These are phyloP conservation scores for Actias luna DNA, from an alignment of 2,888 invertebrate species.

Conservation along the genomic window DNA sequence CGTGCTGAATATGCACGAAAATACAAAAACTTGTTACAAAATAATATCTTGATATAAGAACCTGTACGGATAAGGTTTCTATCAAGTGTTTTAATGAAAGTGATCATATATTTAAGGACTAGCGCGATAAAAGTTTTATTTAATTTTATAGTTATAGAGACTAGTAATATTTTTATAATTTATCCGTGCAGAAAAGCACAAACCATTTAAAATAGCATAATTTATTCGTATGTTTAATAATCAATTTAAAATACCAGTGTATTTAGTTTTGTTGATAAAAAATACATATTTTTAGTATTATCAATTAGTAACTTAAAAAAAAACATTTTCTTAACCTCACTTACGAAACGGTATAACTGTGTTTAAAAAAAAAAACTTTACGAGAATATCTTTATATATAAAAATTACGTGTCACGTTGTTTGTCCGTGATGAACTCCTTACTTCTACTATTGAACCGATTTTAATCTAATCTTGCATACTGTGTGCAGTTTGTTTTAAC, in stretches of 20 bases:
- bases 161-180: no score
- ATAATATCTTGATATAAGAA: no score
- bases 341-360: not conserved
- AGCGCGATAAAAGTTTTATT: no score
- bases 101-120: not conserved
- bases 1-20: not conserved
- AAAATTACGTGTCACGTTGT: no score
- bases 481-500: no score
- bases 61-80: no score
- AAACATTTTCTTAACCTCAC: not conserved
- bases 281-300: not conserved
- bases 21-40: not conserved
- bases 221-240: not conserved
- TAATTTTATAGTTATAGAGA: no score
- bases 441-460: no score
- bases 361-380: not conserved
- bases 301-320: not conserved
- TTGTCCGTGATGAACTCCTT: no score
- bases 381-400: no score
- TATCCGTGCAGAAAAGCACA: not conserved
- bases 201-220: not conserved
- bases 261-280: not conserved
- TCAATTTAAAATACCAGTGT: not conserved
- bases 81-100: no score
- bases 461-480: no score